Conservation (phyloP, 2,888 invertebrate species). For the Pseudolycoriella hygida region DNA sequence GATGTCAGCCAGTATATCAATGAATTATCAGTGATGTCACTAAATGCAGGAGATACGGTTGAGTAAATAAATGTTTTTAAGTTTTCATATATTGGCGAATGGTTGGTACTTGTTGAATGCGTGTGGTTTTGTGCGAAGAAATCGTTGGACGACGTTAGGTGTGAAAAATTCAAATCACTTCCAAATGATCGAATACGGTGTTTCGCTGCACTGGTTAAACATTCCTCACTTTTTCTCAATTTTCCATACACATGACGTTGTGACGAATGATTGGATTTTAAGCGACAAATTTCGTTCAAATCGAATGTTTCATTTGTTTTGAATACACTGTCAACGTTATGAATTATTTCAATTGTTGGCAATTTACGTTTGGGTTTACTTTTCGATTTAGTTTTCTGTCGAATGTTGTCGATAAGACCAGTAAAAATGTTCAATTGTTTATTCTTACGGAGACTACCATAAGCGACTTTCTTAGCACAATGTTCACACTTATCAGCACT, state of each 20-base stretch:
- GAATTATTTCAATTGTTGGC: constrained; percentile 20
- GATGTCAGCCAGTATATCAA: constrained; percentile 20
- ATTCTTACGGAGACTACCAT: neutral
- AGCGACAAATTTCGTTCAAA: constrained; percentile 20
- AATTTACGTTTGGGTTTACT: neutral
- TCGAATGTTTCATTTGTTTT: constrained; percentile 26
- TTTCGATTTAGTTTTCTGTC: neutral
- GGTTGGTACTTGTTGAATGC: too few species aligned
- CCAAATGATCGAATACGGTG: neutral
- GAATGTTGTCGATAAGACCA: constrained; percentile 1
- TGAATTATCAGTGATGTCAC: neutral
- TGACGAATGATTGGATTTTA: constrained; percentile 15
- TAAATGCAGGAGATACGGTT: neutral
- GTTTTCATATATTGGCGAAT: neutral
- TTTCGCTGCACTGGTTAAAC: neutral
- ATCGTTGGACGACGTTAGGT: neutral
- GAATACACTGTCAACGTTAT: constrained; percentile 25
- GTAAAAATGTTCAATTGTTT: constrained; percentile 4
- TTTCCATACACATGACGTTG: constrained; percentile 22
- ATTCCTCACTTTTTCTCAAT: constrained; percentile 12
- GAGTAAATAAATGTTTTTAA: neutral
- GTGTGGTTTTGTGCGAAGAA: too few species aligned
- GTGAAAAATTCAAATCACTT: constrained; percentile 4
- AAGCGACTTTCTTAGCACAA: constrained; percentile 7
- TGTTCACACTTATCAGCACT: constrained; percentile 18